Percentiles rank a stretch among this genome's conserved stretches.
Conservation (phyloP, 2,888 invertebrate genomes). For the Morinoia aosen region DNA sequence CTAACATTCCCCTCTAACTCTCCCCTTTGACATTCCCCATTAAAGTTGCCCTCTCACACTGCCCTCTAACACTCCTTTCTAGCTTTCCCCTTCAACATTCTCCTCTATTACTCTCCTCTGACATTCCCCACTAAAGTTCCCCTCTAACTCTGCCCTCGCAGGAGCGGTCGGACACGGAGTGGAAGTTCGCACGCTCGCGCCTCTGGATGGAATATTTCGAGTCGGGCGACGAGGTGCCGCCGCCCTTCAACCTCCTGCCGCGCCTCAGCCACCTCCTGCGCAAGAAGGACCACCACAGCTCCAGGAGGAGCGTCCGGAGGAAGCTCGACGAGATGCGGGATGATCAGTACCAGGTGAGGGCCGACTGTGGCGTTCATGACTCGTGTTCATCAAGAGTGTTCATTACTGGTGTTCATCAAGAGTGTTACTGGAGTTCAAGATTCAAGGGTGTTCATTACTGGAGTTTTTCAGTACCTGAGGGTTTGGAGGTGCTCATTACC, state of each 20-base stretch:
- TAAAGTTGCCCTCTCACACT: too few species aligned
- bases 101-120: too few species aligned
- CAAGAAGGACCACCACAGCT: background rate
- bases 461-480: too few species aligned
- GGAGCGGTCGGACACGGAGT: constrained; percentile 95
- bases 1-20: too few species aligned
- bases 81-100: too few species aligned
- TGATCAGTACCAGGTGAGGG: constrained; percentile 59
- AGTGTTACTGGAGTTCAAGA: too few species aligned
- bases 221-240: constrained; percentile 88
- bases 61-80: too few species aligned
- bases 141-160: constrained; percentile 71
- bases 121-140: too few species aligned
- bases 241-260: constrained; percentile 94
- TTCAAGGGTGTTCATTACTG: too few species aligned
- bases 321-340: constrained; percentile 62
- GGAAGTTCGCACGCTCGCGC: constrained; percentile 95
- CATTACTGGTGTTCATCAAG: background rate
- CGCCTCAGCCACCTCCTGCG: constrained; percentile 72
- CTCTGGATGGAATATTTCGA: constrained; percentile 98
- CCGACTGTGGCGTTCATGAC: background rate
- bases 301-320: constrained; percentile 56
- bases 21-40: too few species aligned
- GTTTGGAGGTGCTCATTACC: too few species aligned
- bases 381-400: background rate